phyloP scores from a whole-genome alignment of 2,888 invertebrate genomes.

The Fragum sueziense region DNA sequence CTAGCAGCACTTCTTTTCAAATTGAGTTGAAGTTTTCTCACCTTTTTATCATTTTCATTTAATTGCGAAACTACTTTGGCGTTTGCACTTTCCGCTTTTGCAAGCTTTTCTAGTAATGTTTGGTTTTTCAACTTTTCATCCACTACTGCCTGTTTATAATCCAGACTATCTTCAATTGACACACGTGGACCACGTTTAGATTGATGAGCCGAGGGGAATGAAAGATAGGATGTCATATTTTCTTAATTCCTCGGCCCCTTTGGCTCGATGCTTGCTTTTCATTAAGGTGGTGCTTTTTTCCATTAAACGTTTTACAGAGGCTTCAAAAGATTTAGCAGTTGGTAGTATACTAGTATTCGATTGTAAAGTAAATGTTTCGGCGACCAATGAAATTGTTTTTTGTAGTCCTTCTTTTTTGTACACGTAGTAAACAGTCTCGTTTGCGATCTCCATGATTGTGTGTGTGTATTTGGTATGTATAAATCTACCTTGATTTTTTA shows the following conservation, averaged over 20 bases:
- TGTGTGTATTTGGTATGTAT: not conserved
- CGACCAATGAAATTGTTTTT: not conserved
- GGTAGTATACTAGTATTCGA: not conserved
- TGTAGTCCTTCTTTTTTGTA: not conserved
- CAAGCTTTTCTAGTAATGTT: conserved; percentile 19
- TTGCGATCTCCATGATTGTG: not conserved
- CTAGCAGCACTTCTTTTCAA: conserved; percentile 29
- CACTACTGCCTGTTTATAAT: conserved; percentile 14
- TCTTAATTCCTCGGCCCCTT: not conserved
- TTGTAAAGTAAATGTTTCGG: not conserved
- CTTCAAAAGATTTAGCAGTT: not conserved
- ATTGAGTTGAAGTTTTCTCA: conserved; percentile 12
- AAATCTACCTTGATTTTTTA: not conserved
- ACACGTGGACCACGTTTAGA: conserved; percentile 19
- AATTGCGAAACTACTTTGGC: not conserved
- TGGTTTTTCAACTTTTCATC: conserved; percentile 27
- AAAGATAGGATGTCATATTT: not conserved
- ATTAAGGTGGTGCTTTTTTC: not conserved
- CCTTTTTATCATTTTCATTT: not conserved
- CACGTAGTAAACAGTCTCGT: not conserved
- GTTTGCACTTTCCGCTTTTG: conserved; percentile 6
- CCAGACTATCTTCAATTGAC: not conserved
- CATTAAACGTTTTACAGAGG: conserved; percentile 5
- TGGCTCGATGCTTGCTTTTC: conserved; percentile 34
- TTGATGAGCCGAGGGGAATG: conserved; percentile 6